Evolutionary conservation across 1,140 invertebrate genomes (phyloP), one percentile per base, ranked within the genome.

Genomic region (Tachypleus tridentatus): DNA sequence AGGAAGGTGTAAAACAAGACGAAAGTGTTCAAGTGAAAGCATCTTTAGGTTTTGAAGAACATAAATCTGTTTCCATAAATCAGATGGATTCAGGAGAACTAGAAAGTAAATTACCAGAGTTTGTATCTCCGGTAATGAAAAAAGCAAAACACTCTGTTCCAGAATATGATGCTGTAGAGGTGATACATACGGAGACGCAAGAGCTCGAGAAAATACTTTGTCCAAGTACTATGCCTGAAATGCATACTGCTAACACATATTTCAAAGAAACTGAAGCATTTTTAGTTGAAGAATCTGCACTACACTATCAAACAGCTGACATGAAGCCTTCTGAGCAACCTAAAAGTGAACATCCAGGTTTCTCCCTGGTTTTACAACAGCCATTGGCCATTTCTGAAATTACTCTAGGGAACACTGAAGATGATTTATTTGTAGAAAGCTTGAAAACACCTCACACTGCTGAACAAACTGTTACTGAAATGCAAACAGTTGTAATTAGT

Each of bases 11-110:
- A 8, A n/a, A 54, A 48, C 51, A 52, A 4, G 4, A 51, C 10
- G 5, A 6, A 29, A 51, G 49, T 50, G 60, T 63, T 47, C 11
- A 61, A 29, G 49, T 9, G 10, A 65, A 61, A 52, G 61, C 52
- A 29, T 64, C 61, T 7, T 57, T 54, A 11, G 50, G 52, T 60
- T 50, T 56, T 10, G 4, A 60, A 3, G 64, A 68, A 63, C 8
- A 11, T 10, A 60, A 60, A 60, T 10, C 58, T 11, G 29, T 60
- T 5, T 48, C 58, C 10, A 10, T 60, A 4, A 8, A 48, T 48
- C 11, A 60, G 49, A 10, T 60, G 29, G 49, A 48, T 10, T 48
- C 49, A 4, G 29, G 49, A 1, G 29, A 47, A 4, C 29, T 6
- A 60, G 58, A 60, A 60, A 10, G 10, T 10, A 49, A 60, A 48